phyloP scores from a whole-genome alignment of 2,797 vertebrate genomes.

The Oreochromis mossambicus region DNA sequence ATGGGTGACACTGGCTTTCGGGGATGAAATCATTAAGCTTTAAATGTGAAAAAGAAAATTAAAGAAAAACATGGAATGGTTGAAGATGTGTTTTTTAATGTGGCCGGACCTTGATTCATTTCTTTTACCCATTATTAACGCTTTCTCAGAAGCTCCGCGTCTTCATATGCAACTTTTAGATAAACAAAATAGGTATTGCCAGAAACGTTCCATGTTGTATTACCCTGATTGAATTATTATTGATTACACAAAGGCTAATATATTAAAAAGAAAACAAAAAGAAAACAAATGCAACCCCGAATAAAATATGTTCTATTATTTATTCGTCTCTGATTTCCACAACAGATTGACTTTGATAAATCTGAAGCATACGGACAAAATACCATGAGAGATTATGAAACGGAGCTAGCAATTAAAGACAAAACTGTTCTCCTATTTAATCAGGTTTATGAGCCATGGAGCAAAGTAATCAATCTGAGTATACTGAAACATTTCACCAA shows the following conservation, averaged over 20 bases:
- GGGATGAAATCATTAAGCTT: not conserved
- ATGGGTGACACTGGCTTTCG: not conserved
- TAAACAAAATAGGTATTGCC: not conserved
- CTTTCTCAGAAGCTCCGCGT: not conserved
- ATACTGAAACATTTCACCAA: not conserved
- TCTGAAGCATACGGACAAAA: conserved; percentile 6
- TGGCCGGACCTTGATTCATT: not conserved
- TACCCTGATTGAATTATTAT: not conserved
- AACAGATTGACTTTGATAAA: not conserved
- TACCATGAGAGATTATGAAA: not conserved
- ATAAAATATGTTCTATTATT: not conserved
- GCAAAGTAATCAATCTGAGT: not conserved
- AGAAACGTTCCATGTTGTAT: not conserved
- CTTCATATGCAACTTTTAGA: not conserved
- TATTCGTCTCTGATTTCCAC: not conserved
- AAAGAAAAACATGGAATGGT: not conserved
- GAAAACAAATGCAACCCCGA: not conserved
- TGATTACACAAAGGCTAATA: not conserved
- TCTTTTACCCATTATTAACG: not conserved
- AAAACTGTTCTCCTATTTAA: conserved; percentile 9
- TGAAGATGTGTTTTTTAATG: not conserved
- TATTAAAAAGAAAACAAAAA: not conserved
- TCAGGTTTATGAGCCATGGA: not conserved
- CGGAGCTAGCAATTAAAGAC: not conserved
- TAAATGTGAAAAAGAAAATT: not conserved